Base-by-base conservation (phyloP, 2,888 invertebrate species). In the Seladonia tumulorum region DNA sequence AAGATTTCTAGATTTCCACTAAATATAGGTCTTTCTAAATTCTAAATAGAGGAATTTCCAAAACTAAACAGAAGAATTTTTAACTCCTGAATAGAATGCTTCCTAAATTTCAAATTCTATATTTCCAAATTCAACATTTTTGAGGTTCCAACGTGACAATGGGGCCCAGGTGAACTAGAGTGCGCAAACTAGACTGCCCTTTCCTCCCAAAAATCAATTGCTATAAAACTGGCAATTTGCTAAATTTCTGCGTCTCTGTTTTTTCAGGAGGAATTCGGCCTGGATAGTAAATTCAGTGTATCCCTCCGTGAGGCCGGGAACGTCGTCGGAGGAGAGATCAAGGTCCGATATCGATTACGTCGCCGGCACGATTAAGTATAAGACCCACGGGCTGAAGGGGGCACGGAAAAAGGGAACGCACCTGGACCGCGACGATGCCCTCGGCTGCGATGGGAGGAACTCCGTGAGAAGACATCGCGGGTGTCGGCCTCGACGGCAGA, bases 211-310 rank as follows among this genome's bases (percentile, higher is more conserved):
- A 8, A 66, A 18, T 2, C 35, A 18, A 10, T n/a, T 53, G 10
- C 45, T 2, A 0, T n/a, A 25, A 8, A 42, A 25, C 22, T n/a
- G n/a, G 1, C 66, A 8, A n/a, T n/a, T 16, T 39, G 49, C 68
- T 76, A 39, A 29, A 47, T 68, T 49, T 10, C 53, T 18, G 49
- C 49, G 25, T 39, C 18, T 1, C 22, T 5, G 5, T 60, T 66
- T 66, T 89, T 88, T 14, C 90, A 93, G 92, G 63, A 88, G 89
- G 57, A 88, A 87, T 63, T 83, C 89, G 74, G 77, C 83, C 71
- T 87, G 89, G 88, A 89, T 92, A 86, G 87, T 88, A 70, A 91
- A 89, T 81, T 83, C 91, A 80, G 90, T 91, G 78, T 87, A 90
- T 78, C 78, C 72, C 72, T 70, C 72, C 75, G 42, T 63, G 75